Percentiles rank a stretch among this genome's conserved stretches.
These are phyloP conservation scores for Elgaria multicarinata DNA, from an alignment of 2,113 vertebrate species.

Conservation along the genomic window DNA sequence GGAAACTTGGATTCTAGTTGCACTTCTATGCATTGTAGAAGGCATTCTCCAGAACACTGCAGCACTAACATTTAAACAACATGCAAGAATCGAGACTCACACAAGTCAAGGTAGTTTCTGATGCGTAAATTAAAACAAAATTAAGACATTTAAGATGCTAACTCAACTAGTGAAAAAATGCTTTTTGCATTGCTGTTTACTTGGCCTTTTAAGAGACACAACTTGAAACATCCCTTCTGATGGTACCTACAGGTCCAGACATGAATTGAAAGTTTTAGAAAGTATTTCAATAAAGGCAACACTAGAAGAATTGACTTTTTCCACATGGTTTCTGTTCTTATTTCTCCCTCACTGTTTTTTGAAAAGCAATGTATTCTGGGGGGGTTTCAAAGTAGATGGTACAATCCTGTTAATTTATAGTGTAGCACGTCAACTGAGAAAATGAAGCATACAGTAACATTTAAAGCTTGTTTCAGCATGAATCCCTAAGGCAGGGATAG, in stretches of 20 bases:
- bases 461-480: not conserved
- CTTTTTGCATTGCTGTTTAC: too few relatives aligned
- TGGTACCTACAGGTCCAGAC: not conserved
- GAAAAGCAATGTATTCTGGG: not conserved
- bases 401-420: not conserved
- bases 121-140: too few relatives aligned
- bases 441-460: not conserved
- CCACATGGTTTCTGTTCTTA: not conserved
- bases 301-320: not conserved
- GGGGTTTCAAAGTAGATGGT: not conserved
- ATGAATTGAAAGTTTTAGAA: not conserved
- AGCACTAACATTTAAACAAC: not conserved
- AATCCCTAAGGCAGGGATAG: too few relatives aligned
- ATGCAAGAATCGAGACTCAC: not conserved
- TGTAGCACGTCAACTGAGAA: not conserved
- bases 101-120: not conserved
- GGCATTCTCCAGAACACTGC: too few relatives aligned
- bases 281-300: too few relatives aligned
- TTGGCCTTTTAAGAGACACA: not conserved
- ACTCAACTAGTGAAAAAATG: not conserved
- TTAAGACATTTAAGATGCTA: not conserved
- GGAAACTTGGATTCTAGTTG: too few relatives aligned
- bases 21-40: too few relatives aligned
- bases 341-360: not conserved
- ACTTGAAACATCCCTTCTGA: not conserved